Evolutionary conservation across 2,113 vertebrate genomes (phyloP).

Genomic region (Monopterus albus): DNA sequence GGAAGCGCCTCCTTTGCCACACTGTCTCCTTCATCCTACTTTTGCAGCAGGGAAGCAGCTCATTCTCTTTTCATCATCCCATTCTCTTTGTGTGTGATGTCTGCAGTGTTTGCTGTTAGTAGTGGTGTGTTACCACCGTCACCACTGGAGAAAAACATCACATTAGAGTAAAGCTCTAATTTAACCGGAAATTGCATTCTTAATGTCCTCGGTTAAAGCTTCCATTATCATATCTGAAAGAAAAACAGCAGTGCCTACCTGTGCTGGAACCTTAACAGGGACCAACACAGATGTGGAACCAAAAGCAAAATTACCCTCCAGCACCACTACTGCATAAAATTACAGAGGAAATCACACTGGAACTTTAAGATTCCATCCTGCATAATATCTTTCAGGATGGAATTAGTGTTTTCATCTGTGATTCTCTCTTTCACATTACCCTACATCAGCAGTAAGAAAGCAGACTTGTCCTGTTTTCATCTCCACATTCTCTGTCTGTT

Average conservation of each 20-base stretch:
- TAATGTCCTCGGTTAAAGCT: constrained; percentile 62
- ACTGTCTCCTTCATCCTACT: constrained; percentile 28
- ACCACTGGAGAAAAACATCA: constrained; percentile 38
- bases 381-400: constrained; percentile 59
- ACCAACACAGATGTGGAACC: constrained; percentile 39
- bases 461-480: constrained; percentile 45
- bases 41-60: constrained; percentile 21
- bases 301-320: constrained; percentile 45
- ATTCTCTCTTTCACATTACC: constrained; percentile 16
- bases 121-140: constrained; percentile 24
- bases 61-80: constrained; percentile 39
- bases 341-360: constrained; percentile 55
- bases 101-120: constrained; percentile 47
- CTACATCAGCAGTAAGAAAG: constrained; percentile 50
- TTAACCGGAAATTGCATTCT: constrained; percentile 63
- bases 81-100: constrained; percentile 43
- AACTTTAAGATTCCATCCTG: constrained; percentile 54
- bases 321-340: constrained; percentile 57
- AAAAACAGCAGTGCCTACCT: constrained; percentile 45
- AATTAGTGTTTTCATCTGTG: constrained; percentile 66
- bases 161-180: constrained; percentile 56
- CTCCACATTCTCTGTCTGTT: constrained; percentile 36
- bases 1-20: constrained; percentile 19
- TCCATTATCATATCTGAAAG: constrained; percentile 55
- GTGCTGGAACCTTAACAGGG: constrained; percentile 35